Base-by-base conservation (phyloP, 2,113 vertebrate species). In the Thinocorus orbignyianus region DNA sequence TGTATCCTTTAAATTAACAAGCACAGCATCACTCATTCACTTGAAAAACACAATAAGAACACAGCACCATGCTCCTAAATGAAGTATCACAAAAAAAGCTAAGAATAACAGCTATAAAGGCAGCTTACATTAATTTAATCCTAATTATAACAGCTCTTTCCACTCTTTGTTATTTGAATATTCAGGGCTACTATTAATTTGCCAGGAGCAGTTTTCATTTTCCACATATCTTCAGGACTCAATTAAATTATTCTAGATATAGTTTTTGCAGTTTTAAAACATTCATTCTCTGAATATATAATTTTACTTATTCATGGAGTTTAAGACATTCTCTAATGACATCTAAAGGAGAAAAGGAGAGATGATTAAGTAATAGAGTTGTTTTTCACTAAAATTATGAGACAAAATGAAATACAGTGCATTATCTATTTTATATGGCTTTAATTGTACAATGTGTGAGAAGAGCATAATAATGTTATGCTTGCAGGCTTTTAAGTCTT, bases 231-330 rank as follows among this genome's bases (percentile, higher is more conserved):
- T 98, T 97, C 41, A 90, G 92, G 94, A 97, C 86, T 96, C 92
- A 95, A 96, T 97, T 97, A 97, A 97, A 92, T 84, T 88, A 96
- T 86, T 94, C 64, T 92, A 94, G 80, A 83, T 92, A 79, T 2
- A 39, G 69, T 90, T 96, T 87, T 94, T 54, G 49, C 90, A 97
- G 93, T 95, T 97, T 95, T 97, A 96, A 97, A 98, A 97, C 76
- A 97, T 97, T 98, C 97, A 97, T 79, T 82, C 33, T 90, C 51
- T 93, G 93, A 98, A 97, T 97, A 96, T 97, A 96, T 95, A 76
- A 97, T 97, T 95, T 98, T 97, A 97, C 55, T 97, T 98, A 97
- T 97, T 98, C 92, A 97, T 94, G 35, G 78, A 95, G 52, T 96
- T 97, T 93, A 97, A 97, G 78, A 94, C 52, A 98, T 97, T 97